Conservation (phyloP, 1,140 invertebrate genomes). For the Tetragonula clypearis region DNA sequence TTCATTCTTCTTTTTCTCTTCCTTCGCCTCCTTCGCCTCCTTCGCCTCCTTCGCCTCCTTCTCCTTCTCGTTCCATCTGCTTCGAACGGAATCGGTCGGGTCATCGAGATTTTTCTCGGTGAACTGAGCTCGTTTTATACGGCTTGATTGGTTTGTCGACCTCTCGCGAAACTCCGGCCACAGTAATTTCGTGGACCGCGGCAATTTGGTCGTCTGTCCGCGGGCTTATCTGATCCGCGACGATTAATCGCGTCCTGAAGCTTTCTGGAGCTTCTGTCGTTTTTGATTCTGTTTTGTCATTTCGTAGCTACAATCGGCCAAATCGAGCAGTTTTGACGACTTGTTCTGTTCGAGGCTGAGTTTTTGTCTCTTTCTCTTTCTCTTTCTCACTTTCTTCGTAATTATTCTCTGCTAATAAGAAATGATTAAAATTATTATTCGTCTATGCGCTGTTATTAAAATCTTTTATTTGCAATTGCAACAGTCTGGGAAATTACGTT, state of each 20-base stretch:
- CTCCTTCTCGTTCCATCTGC: neutral
- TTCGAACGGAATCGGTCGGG: neutral
- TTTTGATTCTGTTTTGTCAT: neutral
- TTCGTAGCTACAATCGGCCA: neutral
- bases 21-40: neutral
- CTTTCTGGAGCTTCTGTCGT: neutral
- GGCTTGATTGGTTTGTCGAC: slow-evolving; percentile 47
- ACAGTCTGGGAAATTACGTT: neutral
- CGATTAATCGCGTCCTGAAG: slow-evolving; percentile 15
- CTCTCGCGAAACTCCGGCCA: slow-evolving; percentile 26
- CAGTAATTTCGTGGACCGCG: slow-evolving; percentile 26
- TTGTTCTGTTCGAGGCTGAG: neutral
- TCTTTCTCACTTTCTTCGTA: too few species aligned
- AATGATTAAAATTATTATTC: neutral
- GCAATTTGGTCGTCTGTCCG: slow-evolving; percentile 35
- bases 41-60: neutral
- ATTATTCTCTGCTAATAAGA: neutral
- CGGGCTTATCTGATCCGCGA: slow-evolving; percentile 35
- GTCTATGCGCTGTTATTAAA: neutral
- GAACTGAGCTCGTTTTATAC: slow-evolving; percentile 18
- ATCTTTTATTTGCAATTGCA: neutral
- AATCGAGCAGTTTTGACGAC: neutral
- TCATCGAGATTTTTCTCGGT: slow-evolving; percentile 36
- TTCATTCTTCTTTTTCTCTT: too few species aligned
- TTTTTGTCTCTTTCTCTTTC: neutral